Evolutionary conservation across 1,140 invertebrate species (phyloP), one percentile per base, ranked within the genome.

Genomic region (Leptinotarsa texana): DNA sequence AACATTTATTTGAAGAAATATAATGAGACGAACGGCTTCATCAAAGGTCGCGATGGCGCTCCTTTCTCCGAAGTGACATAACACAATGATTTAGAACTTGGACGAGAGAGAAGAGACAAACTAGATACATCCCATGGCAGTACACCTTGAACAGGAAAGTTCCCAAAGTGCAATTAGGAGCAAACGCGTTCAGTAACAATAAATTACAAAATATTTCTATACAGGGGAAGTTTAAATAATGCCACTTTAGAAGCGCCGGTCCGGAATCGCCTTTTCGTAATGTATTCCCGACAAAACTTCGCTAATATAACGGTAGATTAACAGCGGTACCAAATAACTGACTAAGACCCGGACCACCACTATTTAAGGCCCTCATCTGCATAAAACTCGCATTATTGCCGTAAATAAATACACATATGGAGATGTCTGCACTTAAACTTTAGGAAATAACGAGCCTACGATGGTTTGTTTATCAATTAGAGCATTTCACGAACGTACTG

Each of bases 141-240:
- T 33, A 22, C 74, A 75, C 77, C 77, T 75, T 74, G 71, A 62
- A n/a, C 47, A 17, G 24, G 69, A 78, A 81, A 82, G 74, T 81
- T 82, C 76, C 75, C 73, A 82, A 82, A 83, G 81, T 80, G 82
- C 82, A 83, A 83, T 83, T 83, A 83, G 82, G 79, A 78, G 79
- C 81, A 82, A 82, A 78, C 80, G 77, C 67, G 79, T 77, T 80
- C 77, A 77, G 74, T 77, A 75, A 79, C 81, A 78, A 83, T 83
- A 83, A 83, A 83, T 83, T 81, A 82, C 74, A 74, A 77, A 79
- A 82, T 83, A 83, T 83, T 83, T 83, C 82, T 83, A 83, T 83
- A 83, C 78, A 68, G 75, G 80, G 76, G 72, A 82, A 83, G 75
- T 83, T 83, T 82, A 82, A 83, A 83, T 83, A 83, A 83, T 80